Evolutionary conservation across 2,888 invertebrate genomes (phyloP), one percentile per base, ranked within the genome.

Genomic region (Pogonocherus hispidulus): DNA sequence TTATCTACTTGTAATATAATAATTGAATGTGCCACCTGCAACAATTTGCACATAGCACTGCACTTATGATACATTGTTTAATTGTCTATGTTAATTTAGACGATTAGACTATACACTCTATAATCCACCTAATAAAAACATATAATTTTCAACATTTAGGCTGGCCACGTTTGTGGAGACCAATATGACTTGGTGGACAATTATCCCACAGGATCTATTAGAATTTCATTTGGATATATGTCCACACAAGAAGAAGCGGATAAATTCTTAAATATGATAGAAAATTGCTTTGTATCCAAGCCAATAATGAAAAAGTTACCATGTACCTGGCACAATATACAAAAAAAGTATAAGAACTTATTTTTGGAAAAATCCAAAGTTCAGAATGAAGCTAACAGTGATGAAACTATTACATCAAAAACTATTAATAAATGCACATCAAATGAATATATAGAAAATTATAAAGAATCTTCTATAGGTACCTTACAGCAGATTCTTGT

Each of bases 191-290:
- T 98, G 60, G 87, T 98, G 2, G 88, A 95, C 79, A 97, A 96
- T 0, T 87, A 87, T 74, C 98, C 99, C 0, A 97, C 98, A 0
- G 99, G 99, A 6, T 95, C 97, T 1, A 90, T 98, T 9, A 88
- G 99, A 79, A 90, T 94, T 2, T 98, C 98, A 0, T 96, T 98
- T 83, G 98, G 98, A 16, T 96, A 95, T 80, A 94, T 94, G 90
- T 96, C 96, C 8, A 91, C 90, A 0, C 87, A 87, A 66, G 82
- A 89, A 59, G 94, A 98, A 82, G 92, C 92, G 0, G 90, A 93
- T 66, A 88, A 85, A 74, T 86, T 97, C 18, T 83, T 97, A 6
- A 76, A 86, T 51, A 93, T 97, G 91, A 90, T 98, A 60, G 87
- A 87, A 55, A 87, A 90, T 63, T 95, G 94, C 82, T 97, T 97